phyloP scores from a whole-genome alignment of 2,888 invertebrate species.

The Sphaerophoria taeniata region DNA sequence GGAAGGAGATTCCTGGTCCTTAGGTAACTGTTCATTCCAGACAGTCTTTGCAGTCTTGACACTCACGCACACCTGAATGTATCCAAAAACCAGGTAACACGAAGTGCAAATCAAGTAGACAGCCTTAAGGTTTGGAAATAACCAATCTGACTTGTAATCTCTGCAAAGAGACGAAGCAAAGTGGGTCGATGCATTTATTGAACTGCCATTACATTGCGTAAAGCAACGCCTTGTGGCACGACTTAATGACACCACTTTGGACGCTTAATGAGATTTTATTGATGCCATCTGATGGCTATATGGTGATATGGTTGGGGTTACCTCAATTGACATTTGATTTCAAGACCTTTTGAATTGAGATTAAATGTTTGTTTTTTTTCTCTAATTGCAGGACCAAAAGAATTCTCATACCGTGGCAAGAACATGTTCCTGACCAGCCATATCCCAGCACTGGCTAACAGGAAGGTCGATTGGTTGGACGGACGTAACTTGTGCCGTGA shows the following conservation, averaged over 20 bases:
- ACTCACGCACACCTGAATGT: slow-evolving; percentile 25
- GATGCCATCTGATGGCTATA: slow-evolving; percentile 17
- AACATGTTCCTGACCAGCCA: slow-evolving; percentile 95
- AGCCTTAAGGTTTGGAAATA: slow-evolving; percentile 52
- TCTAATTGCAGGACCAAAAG: slow-evolving; percentile 90
- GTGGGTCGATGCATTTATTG: slow-evolving; percentile 72
- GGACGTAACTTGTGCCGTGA: slow-evolving; percentile 95
- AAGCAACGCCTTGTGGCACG: slow-evolving; percentile 45
- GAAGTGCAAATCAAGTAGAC: background rate
- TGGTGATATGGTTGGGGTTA: slow-evolving; percentile 3
- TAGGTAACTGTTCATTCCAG: slow-evolving; percentile 56
- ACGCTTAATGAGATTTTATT: slow-evolving; percentile 45
- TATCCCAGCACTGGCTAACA: slow-evolving; percentile 89
- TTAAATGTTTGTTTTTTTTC: slow-evolving; percentile 22
- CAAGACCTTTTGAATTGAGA: background rate
- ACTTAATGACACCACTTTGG: slow-evolving; percentile 42
- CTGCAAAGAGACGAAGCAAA: slow-evolving; percentile 42
- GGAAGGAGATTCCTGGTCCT: slow-evolving; percentile 63
- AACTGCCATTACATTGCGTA: slow-evolving; percentile 63
- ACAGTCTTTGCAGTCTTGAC: background rate
- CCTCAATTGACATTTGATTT: slow-evolving; percentile 59
- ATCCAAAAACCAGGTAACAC: slow-evolving; percentile 25
- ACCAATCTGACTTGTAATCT: slow-evolving; percentile 18
- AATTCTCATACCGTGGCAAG: slow-evolving; percentile 93
- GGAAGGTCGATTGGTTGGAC: slow-evolving; percentile 95